Base-by-base conservation (phyloP, 2,113 vertebrate genomes). In the Colistium nudipinnis region DNA sequence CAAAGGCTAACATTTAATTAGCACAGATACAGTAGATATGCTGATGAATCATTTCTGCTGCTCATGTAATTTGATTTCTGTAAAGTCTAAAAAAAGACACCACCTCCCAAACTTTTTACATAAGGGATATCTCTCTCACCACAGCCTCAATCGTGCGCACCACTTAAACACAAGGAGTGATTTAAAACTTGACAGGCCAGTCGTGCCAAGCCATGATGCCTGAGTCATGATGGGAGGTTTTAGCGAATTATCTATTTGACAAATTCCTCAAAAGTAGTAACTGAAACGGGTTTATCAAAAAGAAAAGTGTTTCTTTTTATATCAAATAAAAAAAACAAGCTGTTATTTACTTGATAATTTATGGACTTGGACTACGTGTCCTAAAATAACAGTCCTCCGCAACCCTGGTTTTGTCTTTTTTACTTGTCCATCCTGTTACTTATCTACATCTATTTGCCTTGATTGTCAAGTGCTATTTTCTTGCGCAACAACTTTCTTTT, bases 401-500 rank as follows among this genome's bases (percentile, higher is more conserved):
- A 56, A 12, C 36, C 19, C 39, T 19, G n/a, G 1, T 49, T 28
- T 14, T 56, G 51, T 43, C 43, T 44, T 44, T 55, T 62, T 48
- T n/a, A 7, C 43, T 80, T 76, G 54, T 20, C 36, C 38, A 65
- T 48, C 63, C 25, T 47, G 4, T 45, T 47, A 44, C 62, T 80
- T 61, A 45, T 35, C 27, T 44, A 33, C 38, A 38, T 69, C 45
- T 57, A 35, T 70, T 81, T 74, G 24, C 51, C 62, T 19, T 73
- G 67, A 55, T 28, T 41, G 59, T 41, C 25, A 31, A 65, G 52
- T 9, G 1, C 24, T 61, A n/a, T 76, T 48, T 48, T 61, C 53
- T 76, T 78, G 51, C 20, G 64, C 39, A 77, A 70, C 55, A 62
- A 41, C 33, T 47, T 54, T 20, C 43, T 65, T 74, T 62, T 68